A percentile compares a stretch with the other conserved stretches of the same genome.
Evolutionary conservation across 2,888 invertebrate genomes (phyloP).

Genomic region (Nesidiocoris tenuis): DNA sequence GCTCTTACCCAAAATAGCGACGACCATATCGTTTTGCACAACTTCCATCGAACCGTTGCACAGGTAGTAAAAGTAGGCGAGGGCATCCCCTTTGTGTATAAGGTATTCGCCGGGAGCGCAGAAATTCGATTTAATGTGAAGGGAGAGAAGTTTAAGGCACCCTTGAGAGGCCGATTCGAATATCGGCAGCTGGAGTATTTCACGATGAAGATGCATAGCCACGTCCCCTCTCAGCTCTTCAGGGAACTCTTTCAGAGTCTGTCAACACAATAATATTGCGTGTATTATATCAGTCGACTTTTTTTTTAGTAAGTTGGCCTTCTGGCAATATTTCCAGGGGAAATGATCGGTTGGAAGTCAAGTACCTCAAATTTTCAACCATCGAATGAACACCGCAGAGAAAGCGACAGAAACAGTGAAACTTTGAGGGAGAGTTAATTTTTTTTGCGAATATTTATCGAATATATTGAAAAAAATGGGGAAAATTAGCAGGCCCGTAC

Average conservation of each 20-base stretch:
- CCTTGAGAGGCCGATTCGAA: constrained; percentile 94
- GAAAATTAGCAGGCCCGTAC: no score
- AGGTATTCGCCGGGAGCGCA: constrained; percentile 95
- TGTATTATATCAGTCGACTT: no score
- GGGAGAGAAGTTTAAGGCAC: constrained; percentile 85
- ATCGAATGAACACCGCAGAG: no score
- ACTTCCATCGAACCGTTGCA: constrained; percentile 98
- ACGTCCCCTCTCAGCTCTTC: constrained; percentile 94
- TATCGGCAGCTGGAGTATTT: constrained; percentile 89
- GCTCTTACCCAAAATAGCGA: constrained; percentile 87
- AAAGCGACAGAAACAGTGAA: no score
- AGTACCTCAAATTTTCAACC: no score
- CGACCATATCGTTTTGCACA: constrained; percentile 93
- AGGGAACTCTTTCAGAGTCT: constrained; percentile 94
- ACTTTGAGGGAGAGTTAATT: no score
- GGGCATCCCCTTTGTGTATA: constrained; percentile 90
- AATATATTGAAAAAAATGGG: no score
- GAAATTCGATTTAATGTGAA: constrained; percentile 73
- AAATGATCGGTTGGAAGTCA: no score
- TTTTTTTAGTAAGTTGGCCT: no score
- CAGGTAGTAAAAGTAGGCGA: constrained; percentile 90
- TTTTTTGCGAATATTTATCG: no score
- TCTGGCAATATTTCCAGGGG: no score
- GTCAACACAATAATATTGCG: constrained; percentile 53
- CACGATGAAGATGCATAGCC: constrained; percentile 91